Evolutionary conservation across 2,888 invertebrate genomes (phyloP), one percentile per base, ranked within the genome.

Genomic region (Rotaria magnacalcarata): DNA sequence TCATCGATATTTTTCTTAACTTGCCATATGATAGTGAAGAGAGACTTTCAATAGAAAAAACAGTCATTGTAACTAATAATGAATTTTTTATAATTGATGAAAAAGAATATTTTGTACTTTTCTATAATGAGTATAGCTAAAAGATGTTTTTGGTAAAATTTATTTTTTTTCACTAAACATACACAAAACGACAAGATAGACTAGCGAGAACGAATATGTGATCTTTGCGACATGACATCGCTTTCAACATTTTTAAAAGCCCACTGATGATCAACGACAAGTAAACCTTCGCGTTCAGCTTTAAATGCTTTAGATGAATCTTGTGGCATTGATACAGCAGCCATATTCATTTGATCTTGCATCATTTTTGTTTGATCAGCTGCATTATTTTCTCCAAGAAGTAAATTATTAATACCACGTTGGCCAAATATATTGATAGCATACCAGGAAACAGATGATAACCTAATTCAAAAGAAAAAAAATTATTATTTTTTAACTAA

Each of bases 401-500:
- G 98, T 60, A 99, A 92, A 0, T 96, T 95, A 91, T 99, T 99
- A 90, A 99, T 98, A 88, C 97, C 97, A 87, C 99, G 93, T 85
- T 99, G 93, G 34, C 99, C 99, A 91, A 99, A 99, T 0, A 99
- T 98, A 91, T 99, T 99, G 24, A 99, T 93, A 92, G 99, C 99
- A 92, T 99, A 99, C 99, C 99, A 99, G 0, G 98, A 98, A 0
- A 97, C 98, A 0, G 98, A 99, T 0, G 98, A 97, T 0, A 98
- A 99, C 92, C 92, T 92, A 80, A 47, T 67, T 19, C 34, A 34
- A 41, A 67, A 41, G 5, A 67, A 10, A 88, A 60, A 88, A 88
- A 54, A 74, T 85, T n/a, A 1, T 34, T 19, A 7, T 1, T 56
- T 27, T n/a, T 0, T 14, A 52, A 21, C 41, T 84, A 84, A 84